Conservation (phyloP, 1,140 invertebrate genomes). For the Cryptotermes secundus region DNA sequence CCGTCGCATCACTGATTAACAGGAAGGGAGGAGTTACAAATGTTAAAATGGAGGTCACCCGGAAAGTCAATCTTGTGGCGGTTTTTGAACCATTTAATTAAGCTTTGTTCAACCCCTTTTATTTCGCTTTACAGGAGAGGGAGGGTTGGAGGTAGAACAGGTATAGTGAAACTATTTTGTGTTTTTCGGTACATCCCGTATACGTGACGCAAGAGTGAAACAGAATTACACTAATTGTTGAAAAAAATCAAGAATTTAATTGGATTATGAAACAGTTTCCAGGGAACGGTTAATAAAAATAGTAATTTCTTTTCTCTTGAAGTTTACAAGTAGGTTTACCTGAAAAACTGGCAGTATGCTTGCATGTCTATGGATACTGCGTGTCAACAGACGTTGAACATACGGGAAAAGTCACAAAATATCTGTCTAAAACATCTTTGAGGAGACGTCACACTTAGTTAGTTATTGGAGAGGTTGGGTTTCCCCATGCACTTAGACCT, state of each 20-base stretch:
- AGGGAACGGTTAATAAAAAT: background rate
- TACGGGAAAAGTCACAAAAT: no score
- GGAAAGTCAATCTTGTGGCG: constrained; percentile 12
- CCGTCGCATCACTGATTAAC: background rate
- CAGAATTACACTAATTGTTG: background rate
- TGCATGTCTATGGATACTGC: no score
- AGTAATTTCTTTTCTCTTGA: no score
- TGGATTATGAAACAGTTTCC: background rate
- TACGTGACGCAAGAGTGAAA: background rate
- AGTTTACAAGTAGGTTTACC: no score
- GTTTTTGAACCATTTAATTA: constrained; percentile 15
- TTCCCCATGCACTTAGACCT: no score
- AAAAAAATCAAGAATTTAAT: background rate
- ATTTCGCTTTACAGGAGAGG: background rate
- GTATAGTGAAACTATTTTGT: background rate
- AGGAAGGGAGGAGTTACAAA: background rate
- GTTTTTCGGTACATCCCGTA: background rate
- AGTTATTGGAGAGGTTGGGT: no score
- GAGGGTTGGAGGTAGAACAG: background rate
- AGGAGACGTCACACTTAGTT: no score
- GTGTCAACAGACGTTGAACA: no score
- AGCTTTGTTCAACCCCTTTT: background rate
- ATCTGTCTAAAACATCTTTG: no score
- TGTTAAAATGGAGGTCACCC: background rate
- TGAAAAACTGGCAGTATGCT: no score